A percentile compares a stretch with the other conserved stretches of the same genome.
Evolutionary conservation across 2,888 invertebrate genomes (phyloP).

Genomic region (Drosophila melanocephala): DNA sequence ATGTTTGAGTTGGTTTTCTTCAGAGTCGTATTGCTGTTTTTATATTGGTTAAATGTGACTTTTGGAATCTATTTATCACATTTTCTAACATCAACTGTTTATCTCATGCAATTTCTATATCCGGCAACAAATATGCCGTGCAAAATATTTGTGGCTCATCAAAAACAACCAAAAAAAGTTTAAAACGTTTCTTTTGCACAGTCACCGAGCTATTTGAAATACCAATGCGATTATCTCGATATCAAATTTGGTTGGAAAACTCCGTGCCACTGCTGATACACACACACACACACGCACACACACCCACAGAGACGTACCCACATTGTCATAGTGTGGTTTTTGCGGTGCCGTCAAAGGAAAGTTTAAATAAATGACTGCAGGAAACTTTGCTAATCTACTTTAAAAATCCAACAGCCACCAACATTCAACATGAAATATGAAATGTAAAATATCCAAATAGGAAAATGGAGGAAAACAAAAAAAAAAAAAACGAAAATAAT

Average conservation of each 20-base stretch:
- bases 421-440: conserved; percentile 40
- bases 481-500: neutral
- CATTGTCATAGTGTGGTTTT: conserved; percentile 23
- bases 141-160: conserved; percentile 15
- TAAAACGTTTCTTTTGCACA: conserved; percentile 8
- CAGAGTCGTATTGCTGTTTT: neutral
- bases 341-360: conserved; percentile 50
- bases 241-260: conserved; percentile 33
- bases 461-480: conserved; percentile 7
- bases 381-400: conserved; percentile 77
- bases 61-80: conserved; percentile 3
- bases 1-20: neutral
- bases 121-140: neutral
- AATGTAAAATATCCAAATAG: conserved; percentile 47
- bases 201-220: conserved; percentile 31
- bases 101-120: conserved; percentile 4
- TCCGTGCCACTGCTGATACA: neutral
- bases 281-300: neutral
- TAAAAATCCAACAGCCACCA: conserved; percentile 50
- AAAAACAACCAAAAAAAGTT: neutral
- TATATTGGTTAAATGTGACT: neutral
- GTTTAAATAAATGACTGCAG: conserved; percentile 72
- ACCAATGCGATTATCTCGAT: conserved; percentile 54
- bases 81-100: conserved; percentile 1
- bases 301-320: neutral